Conservation (phyloP, 53 echinoderm and acorn worm genomes). For the Temnopleurus reevesii region DNA sequence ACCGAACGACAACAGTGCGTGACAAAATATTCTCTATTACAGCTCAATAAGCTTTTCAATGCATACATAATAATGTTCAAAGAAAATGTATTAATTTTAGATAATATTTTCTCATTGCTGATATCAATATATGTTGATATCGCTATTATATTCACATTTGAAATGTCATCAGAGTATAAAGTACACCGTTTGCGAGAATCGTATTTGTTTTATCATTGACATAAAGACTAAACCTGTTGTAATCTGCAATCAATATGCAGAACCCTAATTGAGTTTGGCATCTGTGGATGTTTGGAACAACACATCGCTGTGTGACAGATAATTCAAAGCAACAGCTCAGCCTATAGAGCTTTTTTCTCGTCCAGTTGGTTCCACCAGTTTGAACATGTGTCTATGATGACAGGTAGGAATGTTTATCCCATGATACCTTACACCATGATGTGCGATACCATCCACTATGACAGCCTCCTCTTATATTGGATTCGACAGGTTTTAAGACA, state of each 20-base stretch:
- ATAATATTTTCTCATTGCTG: not conserved
- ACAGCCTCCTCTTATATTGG: not conserved
- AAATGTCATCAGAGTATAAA: not conserved
- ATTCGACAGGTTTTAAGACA: slow-evolving; percentile 16
- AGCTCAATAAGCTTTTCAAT: no score
- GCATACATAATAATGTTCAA: no score
- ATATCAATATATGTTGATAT: not conserved
- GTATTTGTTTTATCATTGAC: no score
- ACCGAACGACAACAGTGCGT: no score
- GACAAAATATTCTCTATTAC: no score
- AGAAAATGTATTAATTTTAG: no score
- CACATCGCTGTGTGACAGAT: not conserved
- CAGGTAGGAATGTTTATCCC: not conserved
- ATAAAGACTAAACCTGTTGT: not conserved
- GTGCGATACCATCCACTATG: not conserved
- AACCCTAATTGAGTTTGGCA: not conserved
- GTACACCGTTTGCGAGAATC: no score
- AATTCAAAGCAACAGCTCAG: not conserved
- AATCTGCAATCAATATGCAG: not conserved
- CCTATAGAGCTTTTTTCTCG: not conserved
- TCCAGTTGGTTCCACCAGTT: not conserved
- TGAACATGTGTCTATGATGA: not conserved
- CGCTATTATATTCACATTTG: not conserved
- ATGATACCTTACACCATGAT: not conserved
- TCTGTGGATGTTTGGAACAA: not conserved